Conservation (phyloP, 2,888 invertebrate genomes). For the Ariolimax columbianus region DNA sequence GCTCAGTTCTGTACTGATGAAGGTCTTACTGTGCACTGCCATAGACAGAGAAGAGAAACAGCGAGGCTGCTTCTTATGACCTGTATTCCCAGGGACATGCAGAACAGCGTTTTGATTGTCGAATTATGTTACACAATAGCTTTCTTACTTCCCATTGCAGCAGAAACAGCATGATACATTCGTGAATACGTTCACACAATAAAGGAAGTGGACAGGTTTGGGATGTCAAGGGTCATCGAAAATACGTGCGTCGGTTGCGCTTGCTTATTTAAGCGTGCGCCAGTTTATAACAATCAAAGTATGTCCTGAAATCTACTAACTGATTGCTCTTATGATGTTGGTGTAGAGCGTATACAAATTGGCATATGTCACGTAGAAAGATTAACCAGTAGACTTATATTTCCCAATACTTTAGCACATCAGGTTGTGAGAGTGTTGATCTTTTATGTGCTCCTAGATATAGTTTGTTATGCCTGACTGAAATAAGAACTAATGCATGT, state of each 20-base stretch:
- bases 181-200: no score
- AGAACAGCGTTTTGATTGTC: neutral
- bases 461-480: neutral
- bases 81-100: neutral
- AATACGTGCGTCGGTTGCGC: no score
- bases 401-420: no score
- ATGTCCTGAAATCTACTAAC: no score
- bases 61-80: neutral
- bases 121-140: neutral
- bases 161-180: neutral
- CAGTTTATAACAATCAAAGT: no score
- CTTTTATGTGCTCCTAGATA: no score
- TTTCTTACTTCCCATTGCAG: neutral
- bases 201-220: no score
- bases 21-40: constrained; percentile 3
- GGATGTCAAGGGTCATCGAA: no score
- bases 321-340: neutral
- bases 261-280: no score
- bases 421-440: no score
- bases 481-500: neutral
- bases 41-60: neutral
- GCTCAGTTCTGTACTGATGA: neutral
- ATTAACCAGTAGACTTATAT: no score
- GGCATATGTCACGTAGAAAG: neutral
- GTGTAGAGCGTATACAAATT: neutral